Evolutionary conservation across 2,888 invertebrate species (phyloP).

Genomic region (Tineola bisselliella): DNA sequence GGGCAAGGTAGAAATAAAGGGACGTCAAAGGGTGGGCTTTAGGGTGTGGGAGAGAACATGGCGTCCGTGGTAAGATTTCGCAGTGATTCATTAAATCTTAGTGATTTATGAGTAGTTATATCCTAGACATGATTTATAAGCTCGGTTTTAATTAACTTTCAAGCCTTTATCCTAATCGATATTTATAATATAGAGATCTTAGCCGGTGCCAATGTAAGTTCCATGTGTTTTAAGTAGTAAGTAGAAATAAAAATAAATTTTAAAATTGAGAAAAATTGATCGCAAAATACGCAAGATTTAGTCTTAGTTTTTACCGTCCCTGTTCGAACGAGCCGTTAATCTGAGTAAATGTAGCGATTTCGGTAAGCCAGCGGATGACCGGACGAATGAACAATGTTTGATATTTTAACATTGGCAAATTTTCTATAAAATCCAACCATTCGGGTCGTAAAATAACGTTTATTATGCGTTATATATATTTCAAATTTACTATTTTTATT

Average conservation of each 20-base stretch:
- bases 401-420: slow-evolving; percentile 38
- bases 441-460: background rate
- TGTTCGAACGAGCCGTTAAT: slow-evolving; percentile 33
- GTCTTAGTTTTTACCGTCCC: slow-evolving; percentile 36
- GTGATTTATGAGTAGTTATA: slow-evolving; percentile 60
- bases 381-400: slow-evolving; percentile 42
- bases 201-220: too few relatives aligned
- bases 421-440: slow-evolving; percentile 1
- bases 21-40: background rate
- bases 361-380: slow-evolving; percentile 18
- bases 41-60: slow-evolving; percentile 48
- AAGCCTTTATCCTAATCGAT: too few relatives aligned
- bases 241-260: too few relatives aligned
- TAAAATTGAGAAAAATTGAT: slow-evolving; percentile 61
- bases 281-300: slow-evolving; percentile 61
- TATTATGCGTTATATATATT: too few relatives aligned
- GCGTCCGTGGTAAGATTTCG: slow-evolving; percentile 59
- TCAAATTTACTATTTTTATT: too few relatives aligned
- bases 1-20: slow-evolving; percentile 29
- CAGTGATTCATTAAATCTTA: slow-evolving; percentile 66
- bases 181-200: background rate
- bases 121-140: slow-evolving; percentile 50
- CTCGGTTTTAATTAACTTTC: slow-evolving; percentile 24
- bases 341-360: slow-evolving; percentile 44
- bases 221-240: too few relatives aligned